Evolutionary conservation across 2,797 vertebrate genomes (phyloP).

Genomic region (Xenops minutus): DNA sequence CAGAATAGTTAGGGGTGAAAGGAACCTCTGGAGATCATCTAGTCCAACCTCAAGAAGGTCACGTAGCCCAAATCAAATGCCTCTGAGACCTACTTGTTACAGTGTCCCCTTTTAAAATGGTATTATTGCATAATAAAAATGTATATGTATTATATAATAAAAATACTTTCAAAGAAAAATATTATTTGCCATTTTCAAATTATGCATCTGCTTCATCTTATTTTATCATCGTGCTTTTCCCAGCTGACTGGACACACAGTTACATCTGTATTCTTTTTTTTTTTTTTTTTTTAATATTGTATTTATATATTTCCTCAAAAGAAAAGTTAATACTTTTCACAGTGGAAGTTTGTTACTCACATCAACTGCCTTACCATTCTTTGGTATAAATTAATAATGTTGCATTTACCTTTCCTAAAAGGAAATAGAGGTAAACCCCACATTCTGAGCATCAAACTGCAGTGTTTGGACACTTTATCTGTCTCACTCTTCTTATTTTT

Average conservation of each 20-base stretch:
- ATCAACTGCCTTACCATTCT: neutral
- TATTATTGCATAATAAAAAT: rapidly evolving
- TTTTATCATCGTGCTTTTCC: neutral
- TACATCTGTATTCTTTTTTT: neutral
- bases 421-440: neutral
- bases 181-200: neutral
- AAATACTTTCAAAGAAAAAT: rapidly evolving
- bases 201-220: neutral
- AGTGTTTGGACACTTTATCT: neutral
- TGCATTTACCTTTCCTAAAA: neutral
- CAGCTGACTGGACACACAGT: neutral
- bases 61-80: neutral
- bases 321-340: neutral
- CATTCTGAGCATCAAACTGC: neutral
- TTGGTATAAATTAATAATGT: neutral
- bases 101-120: neutral
- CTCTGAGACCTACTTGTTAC: neutral
- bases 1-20: neutral
- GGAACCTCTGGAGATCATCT: neutral
- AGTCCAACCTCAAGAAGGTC: neutral
- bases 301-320: neutral
- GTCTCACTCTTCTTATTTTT: neutral
- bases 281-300: neutral
- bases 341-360: neutral
- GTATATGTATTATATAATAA: rapidly evolving